A percentile compares a stretch with the other conserved stretches of the same genome.
Conservation (phyloP, 2,113 vertebrate species). For the Strix uralensis region DNA sequence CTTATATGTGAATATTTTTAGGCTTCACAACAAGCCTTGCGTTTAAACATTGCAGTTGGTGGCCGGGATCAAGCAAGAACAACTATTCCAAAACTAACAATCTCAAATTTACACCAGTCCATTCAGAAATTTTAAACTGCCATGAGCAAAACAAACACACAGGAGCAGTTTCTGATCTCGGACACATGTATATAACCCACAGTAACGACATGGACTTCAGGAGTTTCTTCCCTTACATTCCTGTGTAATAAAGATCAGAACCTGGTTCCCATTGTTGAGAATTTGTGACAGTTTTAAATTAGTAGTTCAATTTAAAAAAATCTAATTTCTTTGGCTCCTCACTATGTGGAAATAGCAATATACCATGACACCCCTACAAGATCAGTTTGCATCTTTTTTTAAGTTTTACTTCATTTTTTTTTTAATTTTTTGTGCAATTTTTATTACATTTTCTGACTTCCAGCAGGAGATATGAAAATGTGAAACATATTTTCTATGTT, state of each 20-base stretch:
- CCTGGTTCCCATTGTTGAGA: not conserved
- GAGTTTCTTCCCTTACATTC: not conserved
- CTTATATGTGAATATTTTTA: conserved; percentile 71
- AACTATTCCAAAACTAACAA: conserved; percentile 41
- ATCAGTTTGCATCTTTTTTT: conserved; percentile 76
- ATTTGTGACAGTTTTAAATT: conserved; percentile 42
- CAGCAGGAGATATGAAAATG: conserved; percentile 80
- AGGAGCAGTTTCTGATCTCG: conserved; percentile 40
- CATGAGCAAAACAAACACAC: conserved; percentile 4
- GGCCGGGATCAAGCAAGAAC: conserved; percentile 71
- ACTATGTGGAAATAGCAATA: conserved; percentile 79
- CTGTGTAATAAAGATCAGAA: conserved; percentile 24
- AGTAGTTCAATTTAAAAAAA: conserved; percentile 65
- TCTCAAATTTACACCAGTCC: conserved; percentile 62
- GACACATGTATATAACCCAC: not conserved
- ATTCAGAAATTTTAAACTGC: conserved; percentile 64
- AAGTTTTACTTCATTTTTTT: conserved; percentile 54
- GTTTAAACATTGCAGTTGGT: conserved; percentile 68
- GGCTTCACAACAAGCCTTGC: conserved; percentile 79
- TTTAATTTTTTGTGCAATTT: conserved; percentile 71
- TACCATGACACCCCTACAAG: conserved; percentile 76
- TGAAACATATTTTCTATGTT: conserved; percentile 75
- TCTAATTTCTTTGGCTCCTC: conserved; percentile 83
- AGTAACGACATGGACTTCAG: not conserved
- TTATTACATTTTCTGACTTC: conserved; percentile 77